Base-by-base conservation (phyloP, 2,888 invertebrate species). In the Hydraecia micacea region DNA sequence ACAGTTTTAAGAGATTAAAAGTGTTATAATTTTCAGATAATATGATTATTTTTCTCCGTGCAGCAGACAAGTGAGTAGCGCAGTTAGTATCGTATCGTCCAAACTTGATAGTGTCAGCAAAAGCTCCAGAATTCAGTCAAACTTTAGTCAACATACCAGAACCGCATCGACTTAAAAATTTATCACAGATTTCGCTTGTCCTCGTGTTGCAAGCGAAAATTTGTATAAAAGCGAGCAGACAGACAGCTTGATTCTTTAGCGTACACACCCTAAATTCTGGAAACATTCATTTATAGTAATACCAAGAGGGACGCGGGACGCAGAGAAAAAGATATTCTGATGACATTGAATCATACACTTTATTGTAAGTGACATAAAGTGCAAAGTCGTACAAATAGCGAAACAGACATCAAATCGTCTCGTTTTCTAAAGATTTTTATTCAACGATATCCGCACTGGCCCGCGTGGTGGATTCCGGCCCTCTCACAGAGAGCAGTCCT, bases 221-320 rank as follows among this genome's bases (percentile, higher is more conserved):
- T 79, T 85, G 89, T 86, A 87, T 87, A 89, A 88, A 88, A 84
- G 88, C 80, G 89, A 90, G 89, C 87, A 87, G 87, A 77, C 86
- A 73, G 69, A 75, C 83, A 70, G 67, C 32, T 75, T 81, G 76
- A 77, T 58, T 75, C 81, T 79, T 55, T 69, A 63, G 1, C 77
- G 6, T 70, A 67, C 87, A 85, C 32, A 71, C 84, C 63, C 49
- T 78, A 80, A 85, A 87, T 76, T 79, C 87, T 87, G 86, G 87
- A 80, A 39, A 66, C 52, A 9, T 18, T 21, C 18, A n/a, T 49
- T 25, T 52, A 52, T 42, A 36, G 28, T n/a, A 46, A 46, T 46
- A 46, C 18, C 28, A 7, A 39, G 9, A 25, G 9, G 21, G 13
- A 55, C 15, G 8, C 13, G 9, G 21, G 13, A 55, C 15, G 8